A percentile compares a stretch with the other conserved stretches of the same genome.
Conservation (phyloP, 2,113 vertebrate genomes). For the Petrocephalus zakoni region DNA sequence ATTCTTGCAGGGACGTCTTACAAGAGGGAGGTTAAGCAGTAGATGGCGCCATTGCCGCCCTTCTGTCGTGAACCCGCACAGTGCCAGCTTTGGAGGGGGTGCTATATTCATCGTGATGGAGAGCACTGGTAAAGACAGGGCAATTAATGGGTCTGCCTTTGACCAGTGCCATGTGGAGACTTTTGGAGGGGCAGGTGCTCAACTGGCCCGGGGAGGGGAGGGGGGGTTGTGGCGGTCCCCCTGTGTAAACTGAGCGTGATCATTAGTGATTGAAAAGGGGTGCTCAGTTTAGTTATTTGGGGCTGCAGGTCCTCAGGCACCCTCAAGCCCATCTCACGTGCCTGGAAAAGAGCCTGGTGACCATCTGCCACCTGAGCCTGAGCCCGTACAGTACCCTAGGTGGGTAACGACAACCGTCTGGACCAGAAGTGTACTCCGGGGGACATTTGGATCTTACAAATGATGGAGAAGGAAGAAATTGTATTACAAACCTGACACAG, state of each 20-base stretch:
- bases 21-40: constrained; percentile 72
- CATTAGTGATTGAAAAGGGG: neutral
- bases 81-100: constrained; percentile 81
- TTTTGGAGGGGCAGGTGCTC: neutral
- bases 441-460: neutral
- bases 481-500: neutral
- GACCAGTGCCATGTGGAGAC: neutral
- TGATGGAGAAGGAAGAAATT: neutral
- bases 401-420: neutral
- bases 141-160: neutral
- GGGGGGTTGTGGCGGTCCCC: too few relatives aligned
- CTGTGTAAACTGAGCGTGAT: neutral
- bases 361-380: neutral
- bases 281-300: neutral
- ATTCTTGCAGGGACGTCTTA: constrained; percentile 65
- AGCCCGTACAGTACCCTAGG: neutral
- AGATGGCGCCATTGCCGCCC: constrained; percentile 83
- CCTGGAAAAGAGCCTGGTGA: neutral
- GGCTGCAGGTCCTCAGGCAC: neutral
- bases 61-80: constrained; percentile 66
- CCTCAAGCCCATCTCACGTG: neutral
- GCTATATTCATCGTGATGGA: constrained; percentile 78
- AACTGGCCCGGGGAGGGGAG: neutral
- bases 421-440: neutral
- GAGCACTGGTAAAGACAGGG: constrained; percentile 60